Evolutionary conservation across 2,113 vertebrate species (phyloP), one percentile per base, ranked within the genome.

Genomic region (Labeo rohita): DNA sequence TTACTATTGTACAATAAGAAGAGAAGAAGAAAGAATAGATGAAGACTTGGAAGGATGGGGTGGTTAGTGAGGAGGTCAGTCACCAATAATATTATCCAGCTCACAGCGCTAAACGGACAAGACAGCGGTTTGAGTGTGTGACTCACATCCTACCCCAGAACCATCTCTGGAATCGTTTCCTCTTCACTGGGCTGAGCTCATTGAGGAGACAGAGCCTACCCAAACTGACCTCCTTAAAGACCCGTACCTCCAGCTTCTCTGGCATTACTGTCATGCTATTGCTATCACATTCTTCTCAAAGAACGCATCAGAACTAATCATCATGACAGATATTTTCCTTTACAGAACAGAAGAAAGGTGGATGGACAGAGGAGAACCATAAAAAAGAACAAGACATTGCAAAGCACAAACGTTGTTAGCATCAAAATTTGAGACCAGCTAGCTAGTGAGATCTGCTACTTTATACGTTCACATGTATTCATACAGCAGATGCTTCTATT

Each of bases 111-210:
- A 79, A 88, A 70, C 63, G 73, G 28, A 8, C 75, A 83, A 74
- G 63, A 74, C 80, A 90, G 79, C 82, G 89, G 90, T 91, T 88
- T 76, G 89, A 87, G 87, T 78, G 83, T 90, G 85, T 90, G 90
- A 92, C 79, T 91, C 88, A 89, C 76, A 56, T 88, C 36, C 59
- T 78, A 81, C 77, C 87, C 86, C 74, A 81, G 87, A 89, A 87
- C 70, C 83, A 89, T 76, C 87, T 9, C 84, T 72, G 75, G 83
- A 73, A 72, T 82, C 8, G 2, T 83, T 86, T 89, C 85, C 63
- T 72, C 88, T 84, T 79, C 74, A 72, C 52, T 87, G 36, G 34
- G 34, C 63, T 56, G 43, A 78, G 76, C n/a, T 66, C 23, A 76
- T 12, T 36, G 43, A 84, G 63, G 23, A 65, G 47, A 76, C 80